Conservation (phyloP, 2,797 vertebrate genomes). For the Cephalopachus bancanus region DNA sequence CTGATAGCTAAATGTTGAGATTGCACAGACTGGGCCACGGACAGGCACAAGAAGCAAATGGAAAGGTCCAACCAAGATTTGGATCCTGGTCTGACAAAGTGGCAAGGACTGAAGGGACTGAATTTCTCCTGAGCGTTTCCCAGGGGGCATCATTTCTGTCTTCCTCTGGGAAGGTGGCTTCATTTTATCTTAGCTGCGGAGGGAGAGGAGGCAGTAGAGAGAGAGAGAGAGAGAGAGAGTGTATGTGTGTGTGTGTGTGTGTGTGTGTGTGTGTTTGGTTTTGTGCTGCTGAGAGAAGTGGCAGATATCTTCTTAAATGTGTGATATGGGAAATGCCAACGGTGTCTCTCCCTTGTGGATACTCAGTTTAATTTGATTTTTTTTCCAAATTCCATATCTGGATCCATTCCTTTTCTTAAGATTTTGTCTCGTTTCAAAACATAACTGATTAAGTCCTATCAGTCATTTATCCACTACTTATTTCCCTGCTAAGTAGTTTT, state of each 20-base stretch:
- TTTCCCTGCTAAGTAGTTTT: not conserved
- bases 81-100: not conserved
- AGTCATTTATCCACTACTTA: not conserved
- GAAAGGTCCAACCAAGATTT: not conserved
- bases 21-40: not conserved
- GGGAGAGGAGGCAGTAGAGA: not conserved
- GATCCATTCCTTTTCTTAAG: slow-evolving; percentile 13
- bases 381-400: not conserved
- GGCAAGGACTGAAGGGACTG: not conserved
- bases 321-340: not conserved
- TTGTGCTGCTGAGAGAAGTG: not conserved
- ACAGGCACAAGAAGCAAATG: not conserved
- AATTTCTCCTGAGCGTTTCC: not conserved
- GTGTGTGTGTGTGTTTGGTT: not conserved
- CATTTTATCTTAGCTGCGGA: not conserved
- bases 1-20: not conserved
- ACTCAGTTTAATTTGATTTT: slow-evolving; percentile 59
- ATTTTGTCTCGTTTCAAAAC: slow-evolving; percentile 51
- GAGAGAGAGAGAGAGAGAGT: not conserved
- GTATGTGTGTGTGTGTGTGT: too few species aligned
- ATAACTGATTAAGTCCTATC: not conserved
- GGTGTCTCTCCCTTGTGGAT: not conserved
- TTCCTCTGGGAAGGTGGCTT: not conserved
- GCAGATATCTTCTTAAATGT: not conserved
- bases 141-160: not conserved